These are phyloP conservation scores for Caenorhabditis imperialis DNA, from an alignment of 2,888 invertebrate species.

Conservation along the genomic window DNA sequence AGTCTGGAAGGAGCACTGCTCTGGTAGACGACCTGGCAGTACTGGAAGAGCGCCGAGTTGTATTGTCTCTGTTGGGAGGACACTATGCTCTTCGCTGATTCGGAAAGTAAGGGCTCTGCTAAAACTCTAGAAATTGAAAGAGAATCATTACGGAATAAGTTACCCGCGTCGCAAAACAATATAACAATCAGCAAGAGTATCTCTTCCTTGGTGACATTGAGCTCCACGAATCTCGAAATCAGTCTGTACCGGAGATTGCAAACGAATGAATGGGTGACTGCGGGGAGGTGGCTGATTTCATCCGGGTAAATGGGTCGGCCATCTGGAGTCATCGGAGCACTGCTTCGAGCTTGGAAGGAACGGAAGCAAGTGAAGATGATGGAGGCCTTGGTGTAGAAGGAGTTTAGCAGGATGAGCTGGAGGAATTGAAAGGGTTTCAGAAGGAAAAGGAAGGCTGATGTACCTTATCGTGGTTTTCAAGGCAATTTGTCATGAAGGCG, in stretches of 20 bases:
- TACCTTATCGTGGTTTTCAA: no score
- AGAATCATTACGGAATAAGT: no score
- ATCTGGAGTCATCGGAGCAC: neutral
- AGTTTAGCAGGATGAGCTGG: constrained; percentile 11
- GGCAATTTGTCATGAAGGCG: no score
- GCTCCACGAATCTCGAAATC: no score
- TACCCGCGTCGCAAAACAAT: neutral
- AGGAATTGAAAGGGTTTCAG: no score
- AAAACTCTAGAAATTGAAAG: neutral
- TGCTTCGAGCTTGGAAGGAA: constrained; percentile 14
- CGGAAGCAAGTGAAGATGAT: constrained; percentile 29
- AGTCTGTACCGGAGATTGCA: no score
- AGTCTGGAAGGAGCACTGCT: neutral
- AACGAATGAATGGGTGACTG: no score
- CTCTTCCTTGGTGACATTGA: no score
- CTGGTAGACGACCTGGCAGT: neutral
- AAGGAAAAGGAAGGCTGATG: neutral
- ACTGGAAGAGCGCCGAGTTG: neutral
- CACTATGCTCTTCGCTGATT: neutral
- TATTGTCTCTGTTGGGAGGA: neutral
- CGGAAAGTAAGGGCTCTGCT: neutral
- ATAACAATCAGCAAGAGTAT: neutral
- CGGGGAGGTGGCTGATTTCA: constrained; percentile 1
- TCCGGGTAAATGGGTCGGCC: constrained; percentile 36
- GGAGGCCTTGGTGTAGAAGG: constrained; percentile 35